Conservation (phyloP, 2,888 invertebrate genomes). For the Mycalesis mineus region DNA sequence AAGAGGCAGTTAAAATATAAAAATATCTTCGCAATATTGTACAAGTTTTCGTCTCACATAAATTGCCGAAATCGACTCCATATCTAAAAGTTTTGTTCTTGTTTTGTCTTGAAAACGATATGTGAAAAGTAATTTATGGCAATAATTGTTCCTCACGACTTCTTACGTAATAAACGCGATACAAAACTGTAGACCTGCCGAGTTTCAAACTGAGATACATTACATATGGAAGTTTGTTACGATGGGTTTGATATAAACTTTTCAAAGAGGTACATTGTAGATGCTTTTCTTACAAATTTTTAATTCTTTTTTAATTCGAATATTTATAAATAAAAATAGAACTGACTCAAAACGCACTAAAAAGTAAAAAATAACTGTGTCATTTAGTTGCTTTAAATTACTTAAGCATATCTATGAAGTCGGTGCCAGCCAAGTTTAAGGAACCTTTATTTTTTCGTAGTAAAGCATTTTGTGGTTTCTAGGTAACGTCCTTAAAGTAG, state of each 20-base stretch:
- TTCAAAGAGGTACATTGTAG: neutral
- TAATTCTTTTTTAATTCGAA: too few relatives aligned
- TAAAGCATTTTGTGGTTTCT: too few relatives aligned
- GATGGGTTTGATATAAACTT: slow-evolving; percentile 2
- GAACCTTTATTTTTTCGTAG: too few relatives aligned
- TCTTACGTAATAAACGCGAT: slow-evolving; percentile 4
- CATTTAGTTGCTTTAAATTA: too few relatives aligned
- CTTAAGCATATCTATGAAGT: too few relatives aligned
- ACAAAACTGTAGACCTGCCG: neutral
- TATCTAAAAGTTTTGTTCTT: slow-evolving; percentile 11
- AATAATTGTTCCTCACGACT: slow-evolving; percentile 13
- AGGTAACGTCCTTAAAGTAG: too few relatives aligned
- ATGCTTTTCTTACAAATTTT: too few relatives aligned
- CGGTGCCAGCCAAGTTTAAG: too few relatives aligned
- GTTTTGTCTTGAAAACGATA: slow-evolving; percentile 20
- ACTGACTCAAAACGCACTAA: too few relatives aligned
- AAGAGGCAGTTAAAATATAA: too few relatives aligned
- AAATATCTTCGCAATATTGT: neutral
- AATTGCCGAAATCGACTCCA: slow-evolving; percentile 1
- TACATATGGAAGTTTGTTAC: neutral
- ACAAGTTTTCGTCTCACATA: neutral
- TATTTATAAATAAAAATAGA: too few relatives aligned
- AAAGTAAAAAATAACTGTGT: too few relatives aligned
- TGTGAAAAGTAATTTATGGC: slow-evolving; percentile 19
- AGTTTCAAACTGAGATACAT: slow-evolving; percentile 3